Percentiles rank a stretch among this genome's conserved stretches.
These are phyloP conservation scores for Petromus typicus DNA, from an alignment of 2,113 vertebrate genomes.

Conservation along the genomic window DNA sequence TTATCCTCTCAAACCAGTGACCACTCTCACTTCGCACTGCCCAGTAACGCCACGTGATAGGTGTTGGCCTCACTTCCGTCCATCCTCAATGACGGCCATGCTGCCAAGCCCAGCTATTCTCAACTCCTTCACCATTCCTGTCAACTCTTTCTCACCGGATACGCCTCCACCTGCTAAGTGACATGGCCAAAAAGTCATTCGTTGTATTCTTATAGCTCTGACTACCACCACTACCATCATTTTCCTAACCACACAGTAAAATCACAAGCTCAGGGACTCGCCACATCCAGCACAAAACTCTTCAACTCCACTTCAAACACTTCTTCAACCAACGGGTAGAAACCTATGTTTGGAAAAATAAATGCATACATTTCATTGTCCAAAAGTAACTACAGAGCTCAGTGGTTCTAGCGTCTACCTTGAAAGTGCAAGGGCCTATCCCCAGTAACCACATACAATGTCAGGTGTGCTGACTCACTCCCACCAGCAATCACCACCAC, in stretches of 20 bases:
- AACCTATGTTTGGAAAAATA: neutral
- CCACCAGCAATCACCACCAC: too few species aligned
- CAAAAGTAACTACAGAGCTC: neutral
- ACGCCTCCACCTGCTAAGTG: neutral
- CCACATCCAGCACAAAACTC: neutral
- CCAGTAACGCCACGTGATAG: neutral
- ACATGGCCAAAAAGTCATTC: neutral
- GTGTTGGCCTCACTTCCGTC: neutral
- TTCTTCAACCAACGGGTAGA: neutral
- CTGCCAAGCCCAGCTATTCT: neutral
- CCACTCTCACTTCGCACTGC: neutral
- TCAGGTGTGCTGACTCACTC: too few species aligned
- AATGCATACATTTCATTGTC: neutral
- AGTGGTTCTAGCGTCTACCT: too few species aligned
- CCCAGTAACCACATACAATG: too few species aligned
- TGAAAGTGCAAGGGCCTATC: too few species aligned
- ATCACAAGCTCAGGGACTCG: neutral
- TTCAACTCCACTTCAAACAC: slow-evolving; percentile 26
- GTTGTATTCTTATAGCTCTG: fast-evolving
- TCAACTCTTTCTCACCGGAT: neutral
- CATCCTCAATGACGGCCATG: neutral
- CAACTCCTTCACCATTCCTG: neutral
- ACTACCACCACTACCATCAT: neutral
- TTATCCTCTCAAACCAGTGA: neutral
- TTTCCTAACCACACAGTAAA: neutral